Evolutionary conservation across 1,140 invertebrate genomes (phyloP).

Genomic region (Pseudomyrmex pallidus): DNA sequence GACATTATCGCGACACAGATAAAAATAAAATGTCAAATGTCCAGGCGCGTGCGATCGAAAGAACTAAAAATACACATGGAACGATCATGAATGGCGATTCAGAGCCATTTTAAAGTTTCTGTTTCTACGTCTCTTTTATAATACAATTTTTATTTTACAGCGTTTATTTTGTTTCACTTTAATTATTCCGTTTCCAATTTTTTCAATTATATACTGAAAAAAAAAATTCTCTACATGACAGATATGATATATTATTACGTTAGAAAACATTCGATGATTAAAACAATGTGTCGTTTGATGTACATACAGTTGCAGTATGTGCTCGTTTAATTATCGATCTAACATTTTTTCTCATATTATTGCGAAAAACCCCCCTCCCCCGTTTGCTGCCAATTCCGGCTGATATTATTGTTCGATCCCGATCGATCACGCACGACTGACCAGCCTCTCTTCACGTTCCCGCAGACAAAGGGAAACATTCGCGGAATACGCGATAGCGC

Average conservation of each 20-base stretch:
- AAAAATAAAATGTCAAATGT: slow-evolving; percentile 21
- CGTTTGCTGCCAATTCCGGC: not conserved
- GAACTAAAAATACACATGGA: not conserved
- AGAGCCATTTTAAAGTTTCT: not conserved
- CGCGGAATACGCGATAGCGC: slow-evolving; percentile 43
- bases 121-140: not conserved
- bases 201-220: not conserved
- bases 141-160: not conserved
- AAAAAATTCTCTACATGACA: not conserved
- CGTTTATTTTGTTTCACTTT: not conserved
- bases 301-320: no score
- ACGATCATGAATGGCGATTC: not conserved
- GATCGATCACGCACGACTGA: slow-evolving; percentile 20
- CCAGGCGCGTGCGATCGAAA: not conserved
- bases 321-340: not conserved
- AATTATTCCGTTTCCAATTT: not conserved
- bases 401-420: slow-evolving; percentile 23
- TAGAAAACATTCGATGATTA: not conserved
- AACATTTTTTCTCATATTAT: not conserved
- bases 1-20: slow-evolving; percentile 41
- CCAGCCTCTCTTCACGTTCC: not conserved
- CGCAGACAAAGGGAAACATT: slow-evolving; percentile 51
- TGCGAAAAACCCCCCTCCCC: no score
- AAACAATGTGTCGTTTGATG: no score
- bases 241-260: not conserved